These are phyloP conservation scores for Drosophila hydei DNA, from an alignment of 1,140 invertebrate species.

Conservation along the genomic window DNA sequence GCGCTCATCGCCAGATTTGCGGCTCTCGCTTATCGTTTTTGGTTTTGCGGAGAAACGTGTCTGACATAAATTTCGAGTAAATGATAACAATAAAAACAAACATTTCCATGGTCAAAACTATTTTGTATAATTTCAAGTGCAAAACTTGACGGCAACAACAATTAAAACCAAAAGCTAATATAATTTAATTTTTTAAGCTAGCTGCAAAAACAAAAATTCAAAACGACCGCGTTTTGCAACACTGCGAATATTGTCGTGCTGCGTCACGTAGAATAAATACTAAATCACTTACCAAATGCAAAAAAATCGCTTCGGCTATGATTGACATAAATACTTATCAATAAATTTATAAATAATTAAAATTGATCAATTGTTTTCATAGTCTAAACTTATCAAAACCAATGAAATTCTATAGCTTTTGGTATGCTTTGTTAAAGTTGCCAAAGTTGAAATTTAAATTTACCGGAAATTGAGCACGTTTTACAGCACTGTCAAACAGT, in stretches of 20 bases:
- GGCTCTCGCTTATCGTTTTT: constrained; percentile 23
- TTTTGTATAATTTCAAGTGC: constrained; percentile 19
- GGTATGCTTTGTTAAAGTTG: too few species aligned
- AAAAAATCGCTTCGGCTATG: too few species aligned
- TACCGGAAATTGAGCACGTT: background rate
- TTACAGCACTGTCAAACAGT: constrained; percentile 6
- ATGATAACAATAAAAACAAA: constrained; percentile 23
- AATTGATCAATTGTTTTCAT: too few species aligned
- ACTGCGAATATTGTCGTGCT: too few species aligned
- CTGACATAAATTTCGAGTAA: constrained; percentile 33
- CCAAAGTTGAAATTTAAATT: background rate
- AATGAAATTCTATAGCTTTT: too few species aligned
- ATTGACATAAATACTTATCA: background rate
- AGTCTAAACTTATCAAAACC: too few species aligned
- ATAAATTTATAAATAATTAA: background rate
- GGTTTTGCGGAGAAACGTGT: constrained; percentile 28
- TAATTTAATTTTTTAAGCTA: background rate
- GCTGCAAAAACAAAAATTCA: background rate
- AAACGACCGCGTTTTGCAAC: constrained; percentile 11
- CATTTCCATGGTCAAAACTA: constrained; percentile 25
- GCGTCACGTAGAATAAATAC: background rate
- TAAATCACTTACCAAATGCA: background rate
- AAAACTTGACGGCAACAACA: background rate
- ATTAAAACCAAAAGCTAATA: constrained; percentile 4
- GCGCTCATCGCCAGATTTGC: constrained; percentile 33